A percentile compares a stretch with the other conserved stretches of the same genome.
phyloP scores from a whole-genome alignment of 2,113 vertebrate genomes.

The Okapia johnstoni region DNA sequence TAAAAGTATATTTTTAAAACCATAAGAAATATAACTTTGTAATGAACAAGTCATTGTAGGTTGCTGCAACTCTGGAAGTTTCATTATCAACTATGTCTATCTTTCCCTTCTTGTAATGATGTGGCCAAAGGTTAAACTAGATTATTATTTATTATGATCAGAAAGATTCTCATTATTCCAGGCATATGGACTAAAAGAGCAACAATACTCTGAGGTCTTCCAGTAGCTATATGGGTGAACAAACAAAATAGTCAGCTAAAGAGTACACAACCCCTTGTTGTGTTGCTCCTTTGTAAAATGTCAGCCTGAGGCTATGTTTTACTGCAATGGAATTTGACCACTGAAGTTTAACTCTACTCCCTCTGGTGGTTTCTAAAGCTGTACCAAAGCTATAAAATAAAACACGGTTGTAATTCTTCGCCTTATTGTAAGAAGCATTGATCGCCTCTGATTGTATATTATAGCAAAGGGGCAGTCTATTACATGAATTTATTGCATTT shows the following conservation, averaged over 20 bases:
- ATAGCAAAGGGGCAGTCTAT: constrained; percentile 84
- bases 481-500: constrained; percentile 85
- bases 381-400: constrained; percentile 78
- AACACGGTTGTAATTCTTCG: constrained; percentile 82
- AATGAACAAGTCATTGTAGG: constrained; percentile 51
- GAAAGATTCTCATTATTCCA: constrained; percentile 48
- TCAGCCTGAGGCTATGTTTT: constrained; percentile 72
- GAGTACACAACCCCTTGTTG: background rate
- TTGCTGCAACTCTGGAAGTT: constrained; percentile 38
- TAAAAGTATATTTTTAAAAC: constrained; percentile 71
- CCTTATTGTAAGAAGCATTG: constrained; percentile 84
- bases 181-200: constrained; percentile 49
- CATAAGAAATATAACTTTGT: constrained; percentile 62
- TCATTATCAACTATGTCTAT: constrained; percentile 35
- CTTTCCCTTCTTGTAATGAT: constrained; percentile 39
- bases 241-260: constrained; percentile 60
- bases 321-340: constrained; percentile 67
- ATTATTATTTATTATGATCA: constrained; percentile 64
- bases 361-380: constrained; percentile 82
- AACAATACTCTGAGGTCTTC: background rate
- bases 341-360: constrained; percentile 77
- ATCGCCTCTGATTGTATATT: constrained; percentile 85
- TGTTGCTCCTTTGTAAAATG: constrained; percentile 65
- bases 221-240: constrained; percentile 60
- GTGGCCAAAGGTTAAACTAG: constrained; percentile 64